Evolutionary conservation across 2,113 vertebrate genomes (phyloP).

Genomic region (Felis catus): DNA sequence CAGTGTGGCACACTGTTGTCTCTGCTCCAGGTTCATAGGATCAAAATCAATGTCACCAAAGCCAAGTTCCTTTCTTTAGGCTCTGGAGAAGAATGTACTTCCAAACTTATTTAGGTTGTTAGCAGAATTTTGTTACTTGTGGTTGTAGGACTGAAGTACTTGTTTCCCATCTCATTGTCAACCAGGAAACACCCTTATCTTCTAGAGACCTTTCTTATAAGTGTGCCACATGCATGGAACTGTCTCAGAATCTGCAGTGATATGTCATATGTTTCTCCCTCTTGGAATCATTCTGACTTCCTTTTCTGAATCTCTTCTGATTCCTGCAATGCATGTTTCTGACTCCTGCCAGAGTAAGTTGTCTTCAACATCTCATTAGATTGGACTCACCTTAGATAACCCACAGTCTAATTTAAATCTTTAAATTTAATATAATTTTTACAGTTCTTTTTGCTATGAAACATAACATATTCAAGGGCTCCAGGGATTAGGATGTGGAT

Average conservation of each 20-base stretch:
- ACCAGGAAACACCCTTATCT: neutral
- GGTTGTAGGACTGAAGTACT: neutral
- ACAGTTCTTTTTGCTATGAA: neutral
- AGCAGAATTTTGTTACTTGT: neutral
- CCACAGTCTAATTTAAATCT: neutral
- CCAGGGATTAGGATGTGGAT: neutral
- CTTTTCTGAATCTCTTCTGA: neutral
- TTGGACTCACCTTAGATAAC: neutral
- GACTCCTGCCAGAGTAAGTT: neutral
- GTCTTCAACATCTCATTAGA: neutral
- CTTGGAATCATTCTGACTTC: neutral
- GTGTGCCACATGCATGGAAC: neutral
- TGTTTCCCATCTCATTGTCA: neutral
- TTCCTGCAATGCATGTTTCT: neutral
- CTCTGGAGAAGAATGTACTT: neutral
- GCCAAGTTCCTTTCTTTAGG: neutral
- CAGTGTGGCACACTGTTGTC: fast-evolving
- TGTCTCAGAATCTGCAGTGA: neutral
- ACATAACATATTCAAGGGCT: neutral
- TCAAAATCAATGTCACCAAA: neutral
- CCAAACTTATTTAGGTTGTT: neutral
- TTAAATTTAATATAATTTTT: neutral
- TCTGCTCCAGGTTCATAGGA: neutral
- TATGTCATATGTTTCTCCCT: fast-evolving
- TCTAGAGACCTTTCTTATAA: neutral